A percentile compares a stretch with the other conserved stretches of the same genome.
phyloP scores from a whole-genome alignment of 2,113 vertebrate genomes.

The Paralichthys olivaceus region DNA sequence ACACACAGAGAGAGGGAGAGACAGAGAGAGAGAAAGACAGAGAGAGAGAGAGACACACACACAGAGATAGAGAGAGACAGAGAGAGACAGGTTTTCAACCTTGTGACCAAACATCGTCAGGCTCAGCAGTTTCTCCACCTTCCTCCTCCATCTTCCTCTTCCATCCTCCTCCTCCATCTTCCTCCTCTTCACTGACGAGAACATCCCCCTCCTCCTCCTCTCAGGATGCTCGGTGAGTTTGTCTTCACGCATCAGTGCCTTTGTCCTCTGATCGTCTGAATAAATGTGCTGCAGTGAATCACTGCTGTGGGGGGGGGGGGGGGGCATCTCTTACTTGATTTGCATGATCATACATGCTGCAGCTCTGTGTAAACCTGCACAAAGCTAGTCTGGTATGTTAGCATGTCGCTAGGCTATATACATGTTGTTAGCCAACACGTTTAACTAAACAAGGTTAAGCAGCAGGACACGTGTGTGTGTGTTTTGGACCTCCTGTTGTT shows the following conservation, averaged over 20 bases:
- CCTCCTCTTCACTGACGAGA: conserved; percentile 37
- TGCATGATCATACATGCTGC: conserved; percentile 45
- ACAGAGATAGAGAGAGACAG: neutral
- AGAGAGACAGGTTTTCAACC: conserved; percentile 4
- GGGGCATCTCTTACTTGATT: conserved; percentile 33
- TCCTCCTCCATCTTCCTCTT: neutral
- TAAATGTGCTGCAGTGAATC: conserved; percentile 40
- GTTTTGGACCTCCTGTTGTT: neutral
- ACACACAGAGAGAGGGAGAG: no score
- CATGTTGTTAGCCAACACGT: conserved; percentile 31
- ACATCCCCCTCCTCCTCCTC: conserved; percentile 39
- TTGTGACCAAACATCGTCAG: conserved; percentile 1
- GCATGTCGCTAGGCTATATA: conserved; percentile 45
- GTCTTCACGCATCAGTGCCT: conserved; percentile 43
- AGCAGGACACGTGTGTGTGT: neutral
- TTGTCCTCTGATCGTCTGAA: conserved; percentile 57
- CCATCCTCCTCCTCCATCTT: conserved; percentile 9
- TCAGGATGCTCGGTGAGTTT: conserved; percentile 79
- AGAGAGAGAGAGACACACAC: neutral
- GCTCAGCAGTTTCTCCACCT: conserved; percentile 56
- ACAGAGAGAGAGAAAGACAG: neutral
- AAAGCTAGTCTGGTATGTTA: conserved; percentile 40
- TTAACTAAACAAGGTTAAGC: conserved; percentile 17
- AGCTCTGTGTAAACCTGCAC: conserved; percentile 1
- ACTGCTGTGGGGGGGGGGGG: conserved; percentile 2